Percentiles rank a stretch among this genome's conserved stretches.
phyloP scores from a whole-genome alignment of 1,140 invertebrate genomes.

The Drosophila funebris region DNA sequence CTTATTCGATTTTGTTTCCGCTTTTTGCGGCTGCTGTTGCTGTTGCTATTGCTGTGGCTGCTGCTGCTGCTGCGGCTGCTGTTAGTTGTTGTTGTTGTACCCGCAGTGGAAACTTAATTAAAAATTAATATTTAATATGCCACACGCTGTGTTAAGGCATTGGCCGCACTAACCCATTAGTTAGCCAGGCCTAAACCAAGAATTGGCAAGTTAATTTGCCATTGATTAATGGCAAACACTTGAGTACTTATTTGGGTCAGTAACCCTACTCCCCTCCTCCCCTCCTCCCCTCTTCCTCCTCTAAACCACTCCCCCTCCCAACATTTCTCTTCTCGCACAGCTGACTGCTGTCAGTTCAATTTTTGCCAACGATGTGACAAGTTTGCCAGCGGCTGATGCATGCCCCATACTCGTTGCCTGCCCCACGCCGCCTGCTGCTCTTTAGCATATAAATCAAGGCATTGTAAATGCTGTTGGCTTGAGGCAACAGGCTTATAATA shows the following conservation, averaged over 20 bases:
- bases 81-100: neutral
- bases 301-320: too few species aligned
- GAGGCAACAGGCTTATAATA: slow-evolving; percentile 64
- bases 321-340: neutral
- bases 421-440: slow-evolving; percentile 4
- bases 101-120: slow-evolving; percentile 57
- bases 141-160: slow-evolving; percentile 39
- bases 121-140: slow-evolving; percentile 73
- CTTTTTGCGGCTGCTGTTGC: slow-evolving; percentile 23
- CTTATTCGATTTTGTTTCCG: slow-evolving; percentile 60
- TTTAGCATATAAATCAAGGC: slow-evolving; percentile 76
- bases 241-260: slow-evolving; percentile 41
- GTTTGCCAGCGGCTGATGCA: slow-evolving; percentile 44
- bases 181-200: slow-evolving; percentile 51
- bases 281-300: neutral
- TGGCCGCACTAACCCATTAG: slow-evolving; percentile 36
- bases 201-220: slow-evolving; percentile 29
- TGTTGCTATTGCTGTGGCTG: slow-evolving; percentile 3
- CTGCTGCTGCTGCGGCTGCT: slow-evolving; percentile 8
- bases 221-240: slow-evolving; percentile 55
- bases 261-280: neutral
- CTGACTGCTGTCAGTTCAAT: slow-evolving; percentile 30
- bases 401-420: slow-evolving; percentile 9
- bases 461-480: slow-evolving; percentile 33
- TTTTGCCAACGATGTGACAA: slow-evolving; percentile 44